Conservation (phyloP, 2,113 vertebrate species). For the Centrocercus urophasianus region DNA sequence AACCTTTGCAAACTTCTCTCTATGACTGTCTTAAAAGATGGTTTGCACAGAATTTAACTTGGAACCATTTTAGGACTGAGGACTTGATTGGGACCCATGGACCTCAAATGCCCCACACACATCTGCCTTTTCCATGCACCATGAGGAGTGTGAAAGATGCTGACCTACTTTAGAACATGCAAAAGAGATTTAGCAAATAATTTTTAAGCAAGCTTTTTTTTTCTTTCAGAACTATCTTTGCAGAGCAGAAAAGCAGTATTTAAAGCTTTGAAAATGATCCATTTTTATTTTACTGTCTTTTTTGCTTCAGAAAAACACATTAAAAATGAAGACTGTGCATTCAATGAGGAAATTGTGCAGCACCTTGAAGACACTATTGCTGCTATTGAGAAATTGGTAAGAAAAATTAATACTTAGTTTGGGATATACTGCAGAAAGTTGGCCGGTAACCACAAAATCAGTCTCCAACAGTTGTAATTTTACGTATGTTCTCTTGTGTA, state of each 20-base stretch:
- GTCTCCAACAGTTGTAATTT: not conserved
- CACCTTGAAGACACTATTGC: constrained; percentile 74
- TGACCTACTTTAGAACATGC: constrained; percentile 20
- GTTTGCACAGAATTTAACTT: not conserved
- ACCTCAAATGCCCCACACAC: not conserved
- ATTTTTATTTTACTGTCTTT: constrained; percentile 10
- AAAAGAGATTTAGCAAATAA: not conserved
- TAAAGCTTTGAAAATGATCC: not conserved
- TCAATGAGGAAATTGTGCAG: constrained; percentile 76
- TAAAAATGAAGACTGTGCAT: constrained; percentile 71
- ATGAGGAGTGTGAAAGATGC: not conserved
- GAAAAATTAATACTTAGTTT: not conserved
- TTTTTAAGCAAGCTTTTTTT: not conserved
- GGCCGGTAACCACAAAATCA: not conserved
- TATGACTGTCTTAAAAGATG: not conserved
- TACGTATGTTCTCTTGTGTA: not conserved
- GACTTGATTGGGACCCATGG: not conserved
- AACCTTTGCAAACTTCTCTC: not conserved
- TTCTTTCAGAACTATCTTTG: not conserved
- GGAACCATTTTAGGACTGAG: not conserved
- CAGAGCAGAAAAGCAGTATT: not conserved
- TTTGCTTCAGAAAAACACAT: constrained; percentile 78
- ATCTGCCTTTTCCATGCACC: not conserved
- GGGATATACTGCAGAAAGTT: not conserved
- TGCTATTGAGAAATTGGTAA: constrained; percentile 81